Base-by-base conservation (phyloP, 2,888 invertebrate genomes). In the Nemotelus nigrinus region DNA sequence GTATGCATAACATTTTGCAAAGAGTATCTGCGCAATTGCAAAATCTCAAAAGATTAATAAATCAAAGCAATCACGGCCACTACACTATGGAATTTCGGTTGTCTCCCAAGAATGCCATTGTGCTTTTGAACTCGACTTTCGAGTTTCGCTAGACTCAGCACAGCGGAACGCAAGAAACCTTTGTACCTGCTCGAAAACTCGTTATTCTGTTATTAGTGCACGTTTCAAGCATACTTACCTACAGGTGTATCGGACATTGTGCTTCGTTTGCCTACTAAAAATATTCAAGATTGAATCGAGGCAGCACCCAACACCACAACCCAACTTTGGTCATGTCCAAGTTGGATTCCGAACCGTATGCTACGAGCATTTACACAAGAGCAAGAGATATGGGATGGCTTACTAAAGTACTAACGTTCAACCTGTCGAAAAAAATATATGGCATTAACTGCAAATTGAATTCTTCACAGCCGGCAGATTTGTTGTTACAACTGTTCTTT, bases 371-470 rank as follows among this genome's bases (percentile, higher is more conserved):
- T 25, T 25, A 25, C 25, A 25, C 25, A 25, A 25, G 25, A 25
- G 25, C 25, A 25, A 25, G 25, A 25, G 25, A 25, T 25, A 25
- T 25, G 25, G 25, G 25, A 25, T 25, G 25, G 25, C 25, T 25
- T 25, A 25, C 25, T 25, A 25, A 25, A 25, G 25, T 25, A 58
- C 4, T 58, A 6, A 58, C n/a, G 58, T n/a, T 4, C 3, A 65
- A 65, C 65, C 65, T 65, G 65, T 44, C 10, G 10, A 65, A 65
- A 65, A 39, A 41, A 47, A 65, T n/a, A 44, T 65, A 25, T 44
- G 65, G 65, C 65, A 65, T 45, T 65, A 65, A 65, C 65, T 65
- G 65, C 65, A 65, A 65, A 65, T 65, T 65, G 65, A 58, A 58
- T 10, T 10, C 25, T 25, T 58, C 58, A 58, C 10, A 53, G 10